Base-by-base conservation (phyloP, 2,888 invertebrate genomes). In the Trachelus stipa region DNA sequence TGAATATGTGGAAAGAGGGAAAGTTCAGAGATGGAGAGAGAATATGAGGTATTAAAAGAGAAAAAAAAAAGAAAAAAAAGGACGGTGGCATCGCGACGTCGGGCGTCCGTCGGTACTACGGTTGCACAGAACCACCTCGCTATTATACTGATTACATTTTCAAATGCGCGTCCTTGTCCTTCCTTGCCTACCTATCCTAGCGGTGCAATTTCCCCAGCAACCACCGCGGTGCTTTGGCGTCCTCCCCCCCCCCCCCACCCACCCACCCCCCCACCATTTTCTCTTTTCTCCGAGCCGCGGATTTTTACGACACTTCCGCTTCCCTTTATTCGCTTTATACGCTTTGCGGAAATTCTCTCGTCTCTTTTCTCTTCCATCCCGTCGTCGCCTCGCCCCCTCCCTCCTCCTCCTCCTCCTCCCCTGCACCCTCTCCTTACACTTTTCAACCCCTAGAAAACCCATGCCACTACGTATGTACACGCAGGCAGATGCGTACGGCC, bases 71-170 rank as follows among this genome's bases (percentile, higher is more conserved):
- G 71, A 34, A 35, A 81, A 75, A 56, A 73, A 74, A 74, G 79
- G 73, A 74, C 69, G 71, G 78, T 34, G n/a, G 71, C 79, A 31
- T 12, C 71, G 71, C 71, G 71, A 31, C 71, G 34, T 71, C 33
- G 71, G 33, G 71, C 71, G 56, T 56, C 56, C 81, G 56, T 77
- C 77, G 31, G 34, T 80, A 56, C 73, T 80, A 76, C 80, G 81
- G 78, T 83, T 82, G 83, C 80, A 31, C 77, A 73, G 82, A 81
- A 80, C 82, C 82, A 81, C 80, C 81, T 82, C 80, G 86, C 88
- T 89, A 88, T 89, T 88, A 89, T 87, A 84, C 85, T 86, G 88
- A 89, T 89, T 89, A 85, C 87, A 86, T 87, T 86, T 86, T 82
- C 85, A 85, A 85, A 86, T 84, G 85, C 80, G 81, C 82, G 80